phyloP scores from a whole-genome alignment of 2,113 vertebrate genomes.

The Spilogale gracilis region DNA sequence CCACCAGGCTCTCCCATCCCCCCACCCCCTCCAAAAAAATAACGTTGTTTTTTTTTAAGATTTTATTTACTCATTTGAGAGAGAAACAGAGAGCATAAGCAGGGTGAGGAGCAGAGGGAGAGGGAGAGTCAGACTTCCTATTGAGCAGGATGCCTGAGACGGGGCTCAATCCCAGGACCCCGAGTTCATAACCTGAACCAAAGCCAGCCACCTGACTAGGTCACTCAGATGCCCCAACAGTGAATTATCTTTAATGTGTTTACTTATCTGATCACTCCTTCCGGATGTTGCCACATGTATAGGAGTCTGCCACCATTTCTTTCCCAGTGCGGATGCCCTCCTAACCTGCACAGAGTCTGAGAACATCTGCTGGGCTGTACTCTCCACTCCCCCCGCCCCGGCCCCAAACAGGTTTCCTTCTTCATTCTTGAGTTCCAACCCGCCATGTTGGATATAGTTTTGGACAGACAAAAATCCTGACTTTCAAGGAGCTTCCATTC shows the following conservation, averaged over 20 bases:
- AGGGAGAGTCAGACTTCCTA: not conserved
- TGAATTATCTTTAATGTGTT: not conserved
- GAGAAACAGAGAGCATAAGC: not conserved
- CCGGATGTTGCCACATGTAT: not conserved
- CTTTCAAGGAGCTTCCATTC: not conserved
- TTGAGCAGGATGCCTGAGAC: not conserved
- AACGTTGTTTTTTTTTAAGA: not conserved
- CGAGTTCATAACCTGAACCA: not conserved
- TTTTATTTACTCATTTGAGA: not conserved
- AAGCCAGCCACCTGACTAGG: not conserved
- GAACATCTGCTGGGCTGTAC: not conserved
- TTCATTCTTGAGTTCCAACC: not conserved
- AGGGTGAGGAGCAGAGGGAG: not conserved
- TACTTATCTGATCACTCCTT: not conserved
- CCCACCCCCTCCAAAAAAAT: no score
- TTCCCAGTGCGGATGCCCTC: not conserved
- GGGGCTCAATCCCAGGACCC: not conserved
- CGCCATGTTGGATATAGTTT: not conserved
- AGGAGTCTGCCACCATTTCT: not conserved
- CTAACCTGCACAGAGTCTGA: not conserved
- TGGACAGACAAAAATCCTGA: not conserved
- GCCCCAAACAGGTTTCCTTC: not conserved
- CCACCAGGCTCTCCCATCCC: no score
- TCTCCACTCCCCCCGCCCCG: not conserved
- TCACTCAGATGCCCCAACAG: not conserved